Evolutionary conservation across 1,140 invertebrate genomes (phyloP), one percentile per base, ranked within the genome.

Genomic region (Brachionus calyciflorus): DNA sequence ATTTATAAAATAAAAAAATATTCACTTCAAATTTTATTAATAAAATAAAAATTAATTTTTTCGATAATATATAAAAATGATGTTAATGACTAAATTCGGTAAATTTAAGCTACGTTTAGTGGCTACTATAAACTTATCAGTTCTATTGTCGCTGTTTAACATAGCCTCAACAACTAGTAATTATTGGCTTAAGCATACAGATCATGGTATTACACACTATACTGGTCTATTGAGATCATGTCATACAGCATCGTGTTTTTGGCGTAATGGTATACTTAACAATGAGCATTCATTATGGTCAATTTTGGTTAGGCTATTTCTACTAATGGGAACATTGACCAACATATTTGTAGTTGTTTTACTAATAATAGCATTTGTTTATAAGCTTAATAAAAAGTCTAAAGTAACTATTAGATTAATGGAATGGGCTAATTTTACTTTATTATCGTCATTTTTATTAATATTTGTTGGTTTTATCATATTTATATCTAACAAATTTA

Each of bases 61-160:
- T 17, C 21, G n/a, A 21, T 1, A 30, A 2, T 2, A 17, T 44
- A 41, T 37, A 65, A 65, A 37, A 37, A 73, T 73, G 69, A 73
- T 73, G 51, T 40, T 73, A 33, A 73, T 73, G 69, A 73, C 69
- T 33, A 73, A 73, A 73, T 73, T 73, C n/a, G 69, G 69, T 26
- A 73, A 73, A 73, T 73, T 73, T 24, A 73, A 73, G 46, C 28
- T 73, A 24, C 24, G 69, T 4, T 46, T 73, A 24, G 37, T 73
- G 12, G 69, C 69, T 12, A 73, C 46, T 40, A 73, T 73, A 12
- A 73, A 73, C 14, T 41, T 73, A 14, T 73, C 69, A 33, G 51
- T 73, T 9, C 14, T 73, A 6, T 24, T 73, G 0, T 49, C 46
- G 0, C 6, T 73, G 4, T 33, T 73, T 0, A 73, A 73, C 37